Percentiles rank a stretch among this genome's conserved stretches.
Evolutionary conservation across 2,797 vertebrate genomes (phyloP).

Genomic region (Phataginus tricuspis): DNA sequence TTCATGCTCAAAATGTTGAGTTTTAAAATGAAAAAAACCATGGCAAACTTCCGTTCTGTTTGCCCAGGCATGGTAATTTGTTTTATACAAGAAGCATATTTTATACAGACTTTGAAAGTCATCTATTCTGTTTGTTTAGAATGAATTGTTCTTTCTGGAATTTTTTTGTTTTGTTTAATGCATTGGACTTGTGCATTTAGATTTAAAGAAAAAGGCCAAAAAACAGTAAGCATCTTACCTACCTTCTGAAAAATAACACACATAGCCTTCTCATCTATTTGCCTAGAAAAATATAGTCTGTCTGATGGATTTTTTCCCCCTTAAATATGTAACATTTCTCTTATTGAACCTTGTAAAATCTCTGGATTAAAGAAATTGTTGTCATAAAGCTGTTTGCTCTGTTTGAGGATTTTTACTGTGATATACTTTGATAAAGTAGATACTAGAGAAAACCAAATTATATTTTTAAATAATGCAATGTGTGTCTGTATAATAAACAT

Average conservation of each 20-base stretch:
- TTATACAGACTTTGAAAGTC: constrained; percentile 13
- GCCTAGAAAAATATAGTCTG: background rate
- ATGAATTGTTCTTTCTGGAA: background rate
- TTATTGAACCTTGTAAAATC: constrained; percentile 15
- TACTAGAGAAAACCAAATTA: constrained; percentile 33
- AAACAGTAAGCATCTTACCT: background rate
- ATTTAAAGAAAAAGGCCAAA: background rate
- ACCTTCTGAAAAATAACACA: background rate
- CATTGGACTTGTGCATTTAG: background rate
- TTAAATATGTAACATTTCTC: background rate
- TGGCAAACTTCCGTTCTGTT: constrained; percentile 29
- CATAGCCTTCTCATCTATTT: background rate
- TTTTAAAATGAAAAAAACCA: background rate
- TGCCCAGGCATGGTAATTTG: background rate
- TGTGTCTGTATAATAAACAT: background rate
- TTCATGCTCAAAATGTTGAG: constrained; percentile 39
- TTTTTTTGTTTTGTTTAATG: background rate
- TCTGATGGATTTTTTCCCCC: background rate
- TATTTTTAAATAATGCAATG: constrained; percentile 8
- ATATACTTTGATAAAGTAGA: constrained; percentile 40
- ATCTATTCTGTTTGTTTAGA: background rate
- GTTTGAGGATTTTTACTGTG: background rate
- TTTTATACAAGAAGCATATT: background rate
- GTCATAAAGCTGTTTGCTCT: background rate
- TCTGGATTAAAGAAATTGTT: constrained; percentile 25